These are phyloP conservation scores for Jordanella pulchra DNA, from an alignment of 2,797 vertebrate species.

Conservation along the genomic window DNA sequence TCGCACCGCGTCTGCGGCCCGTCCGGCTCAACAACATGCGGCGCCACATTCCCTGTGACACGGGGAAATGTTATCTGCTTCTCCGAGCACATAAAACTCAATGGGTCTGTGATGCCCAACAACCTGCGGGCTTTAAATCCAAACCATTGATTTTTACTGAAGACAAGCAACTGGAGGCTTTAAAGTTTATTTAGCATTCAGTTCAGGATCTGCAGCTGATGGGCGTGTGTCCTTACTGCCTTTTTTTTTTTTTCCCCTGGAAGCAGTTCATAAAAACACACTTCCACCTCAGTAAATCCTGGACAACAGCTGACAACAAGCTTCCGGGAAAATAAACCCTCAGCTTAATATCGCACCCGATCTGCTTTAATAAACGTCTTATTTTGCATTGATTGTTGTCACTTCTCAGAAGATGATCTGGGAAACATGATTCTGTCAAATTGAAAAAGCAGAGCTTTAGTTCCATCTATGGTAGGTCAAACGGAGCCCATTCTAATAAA, in stretches of 20 bases:
- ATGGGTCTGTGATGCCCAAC: not conserved
- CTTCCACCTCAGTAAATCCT: not conserved
- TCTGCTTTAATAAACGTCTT: not conserved
- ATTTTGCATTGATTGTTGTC: not conserved
- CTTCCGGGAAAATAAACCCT: not conserved
- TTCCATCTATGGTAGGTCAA: not conserved
- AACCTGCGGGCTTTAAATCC: slow-evolving; percentile 11
- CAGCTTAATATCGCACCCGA: not conserved
- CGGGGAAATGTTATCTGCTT: slow-evolving; percentile 8
- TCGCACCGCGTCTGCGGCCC: slow-evolving; percentile 5
- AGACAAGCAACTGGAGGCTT: slow-evolving; percentile 4
- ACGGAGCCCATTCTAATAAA: not conserved
- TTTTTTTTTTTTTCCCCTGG: not conserved
- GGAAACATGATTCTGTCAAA: not conserved
- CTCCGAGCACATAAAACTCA: not conserved
- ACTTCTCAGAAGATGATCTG: not conserved
- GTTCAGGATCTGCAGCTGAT: not conserved
- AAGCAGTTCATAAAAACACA: slow-evolving; percentile 7
- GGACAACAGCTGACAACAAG: not conserved
- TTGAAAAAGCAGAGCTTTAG: not conserved
- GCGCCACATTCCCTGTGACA: not conserved
- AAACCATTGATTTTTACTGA: not conserved
- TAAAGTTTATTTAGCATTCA: slow-evolving; percentile 11
- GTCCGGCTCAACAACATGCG: not conserved
- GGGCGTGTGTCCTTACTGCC: not conserved